Evolutionary conservation across 2,888 invertebrate genomes (phyloP).

Genomic region (Sinohyriopsis cumingii): DNA sequence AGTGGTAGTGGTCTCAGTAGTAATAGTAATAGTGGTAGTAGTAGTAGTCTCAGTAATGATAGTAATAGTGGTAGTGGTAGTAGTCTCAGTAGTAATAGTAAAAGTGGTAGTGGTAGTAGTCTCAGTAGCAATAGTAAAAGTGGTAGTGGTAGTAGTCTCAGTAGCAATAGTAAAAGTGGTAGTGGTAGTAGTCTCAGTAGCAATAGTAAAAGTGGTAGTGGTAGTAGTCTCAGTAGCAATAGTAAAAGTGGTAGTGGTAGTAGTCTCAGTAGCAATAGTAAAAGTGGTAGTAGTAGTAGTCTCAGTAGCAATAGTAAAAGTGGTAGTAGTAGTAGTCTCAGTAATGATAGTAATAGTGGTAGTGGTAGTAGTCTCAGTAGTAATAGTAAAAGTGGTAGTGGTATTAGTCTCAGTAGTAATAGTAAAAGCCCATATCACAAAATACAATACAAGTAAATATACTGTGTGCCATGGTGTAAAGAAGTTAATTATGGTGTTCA

Average conservation of each 20-base stretch:
- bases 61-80: too few relatives aligned
- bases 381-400: background rate
- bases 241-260: conserved; percentile 4
- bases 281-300: conserved; percentile 4
- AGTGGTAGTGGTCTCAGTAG: too few relatives aligned
- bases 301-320: conserved; percentile 5
- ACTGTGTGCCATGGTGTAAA: too few relatives aligned
- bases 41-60: too few relatives aligned
- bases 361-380: conserved; percentile 6
- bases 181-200: background rate
- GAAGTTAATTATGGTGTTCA: too few relatives aligned
- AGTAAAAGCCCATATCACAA: too few relatives aligned
- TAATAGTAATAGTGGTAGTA: too few relatives aligned
- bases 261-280: background rate
- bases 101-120: too few relatives aligned
- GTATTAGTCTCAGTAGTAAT: background rate
- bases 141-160: too few relatives aligned
- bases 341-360: background rate
- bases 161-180: conserved; percentile 11
- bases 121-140: too few relatives aligned
- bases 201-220: conserved; percentile 2
- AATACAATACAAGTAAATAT: too few relatives aligned
- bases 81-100: too few relatives aligned
- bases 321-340: background rate
- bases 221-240: conserved; percentile 5